phyloP scores from a whole-genome alignment of 2,797 vertebrate genomes.

The Antrozous pallidus region DNA sequence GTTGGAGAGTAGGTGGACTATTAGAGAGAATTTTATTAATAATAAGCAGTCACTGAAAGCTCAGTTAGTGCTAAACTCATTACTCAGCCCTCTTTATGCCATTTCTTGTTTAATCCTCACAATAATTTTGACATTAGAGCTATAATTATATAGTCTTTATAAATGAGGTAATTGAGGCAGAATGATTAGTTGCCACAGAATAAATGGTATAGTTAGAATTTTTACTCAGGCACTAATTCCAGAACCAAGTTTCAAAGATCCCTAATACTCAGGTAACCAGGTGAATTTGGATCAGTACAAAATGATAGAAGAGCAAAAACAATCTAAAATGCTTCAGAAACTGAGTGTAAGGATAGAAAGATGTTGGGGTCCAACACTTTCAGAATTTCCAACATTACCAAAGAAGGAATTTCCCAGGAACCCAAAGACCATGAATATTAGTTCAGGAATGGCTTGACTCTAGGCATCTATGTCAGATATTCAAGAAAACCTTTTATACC shows the following conservation, averaged over 20 bases:
- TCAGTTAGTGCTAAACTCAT: not conserved
- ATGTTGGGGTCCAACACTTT: not conserved
- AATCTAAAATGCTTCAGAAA: not conserved
- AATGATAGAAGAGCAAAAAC: not conserved
- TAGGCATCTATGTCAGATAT: not conserved
- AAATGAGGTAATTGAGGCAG: not conserved
- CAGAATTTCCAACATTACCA: not conserved
- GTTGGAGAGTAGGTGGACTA: not conserved
- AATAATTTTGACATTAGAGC: not conserved
- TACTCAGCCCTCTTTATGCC: not conserved
- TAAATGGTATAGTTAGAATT: not conserved
- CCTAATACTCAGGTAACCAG: not conserved
- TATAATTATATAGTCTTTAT: not conserved
- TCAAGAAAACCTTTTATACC: not conserved
- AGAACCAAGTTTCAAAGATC: not conserved
- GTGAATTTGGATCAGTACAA: not conserved
- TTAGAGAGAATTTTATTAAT: conserved; percentile 19
- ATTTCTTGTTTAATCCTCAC: not conserved
- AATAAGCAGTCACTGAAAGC: conserved; percentile 7
- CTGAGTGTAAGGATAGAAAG: not conserved
- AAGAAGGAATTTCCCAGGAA: not conserved
- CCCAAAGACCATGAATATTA: not conserved
- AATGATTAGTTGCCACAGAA: not conserved
- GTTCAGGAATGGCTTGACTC: not conserved
- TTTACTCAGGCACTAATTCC: not conserved